Evolutionary conservation across 2,888 invertebrate genomes (phyloP).

Genomic region (Ophonus ardosiacus): DNA sequence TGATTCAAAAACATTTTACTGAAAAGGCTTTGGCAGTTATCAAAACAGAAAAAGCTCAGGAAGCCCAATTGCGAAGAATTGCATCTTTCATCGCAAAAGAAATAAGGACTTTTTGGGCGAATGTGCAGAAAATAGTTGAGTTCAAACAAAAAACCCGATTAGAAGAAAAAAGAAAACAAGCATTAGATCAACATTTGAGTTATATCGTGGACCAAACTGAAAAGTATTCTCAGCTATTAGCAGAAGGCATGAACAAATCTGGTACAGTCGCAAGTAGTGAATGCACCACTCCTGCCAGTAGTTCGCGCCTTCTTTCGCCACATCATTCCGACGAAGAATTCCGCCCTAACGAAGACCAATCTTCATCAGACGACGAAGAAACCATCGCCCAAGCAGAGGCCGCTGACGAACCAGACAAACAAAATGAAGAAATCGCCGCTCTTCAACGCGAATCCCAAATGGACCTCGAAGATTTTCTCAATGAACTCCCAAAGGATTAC

Average conservation of each 20-base stretch:
- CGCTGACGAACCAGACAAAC: slow-evolving; percentile 78
- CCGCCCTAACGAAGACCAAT: slow-evolving; percentile 84
- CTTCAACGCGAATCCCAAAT: slow-evolving; percentile 93
- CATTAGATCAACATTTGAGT: slow-evolving; percentile 96
- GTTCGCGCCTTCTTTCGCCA: slow-evolving; percentile 25
- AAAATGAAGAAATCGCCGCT: slow-evolving; percentile 88
- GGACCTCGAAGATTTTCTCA: slow-evolving; percentile 91
- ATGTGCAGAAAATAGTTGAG: slow-evolving; percentile 97
- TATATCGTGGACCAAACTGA: slow-evolving; percentile 99
- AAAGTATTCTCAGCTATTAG: slow-evolving; percentile 94
- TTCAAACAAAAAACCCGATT: slow-evolving; percentile 94
- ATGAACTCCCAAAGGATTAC: slow-evolving; percentile 89
- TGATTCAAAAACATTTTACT: slow-evolving; percentile 94
- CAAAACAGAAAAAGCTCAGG: slow-evolving; percentile 94
- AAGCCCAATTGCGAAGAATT: slow-evolving; percentile 89
- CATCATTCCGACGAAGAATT: slow-evolving; percentile 83
- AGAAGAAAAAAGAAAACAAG: slow-evolving; percentile 96
- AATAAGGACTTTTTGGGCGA: slow-evolving; percentile 95
- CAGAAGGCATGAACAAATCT: slow-evolving; percentile 88
- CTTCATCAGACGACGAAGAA: slow-evolving; percentile 93
- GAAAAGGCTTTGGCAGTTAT: slow-evolving; percentile 93
- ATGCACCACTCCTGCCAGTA: slow-evolving; percentile 21
- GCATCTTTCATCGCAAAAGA: slow-evolving; percentile 95
- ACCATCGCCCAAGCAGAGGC: slow-evolving; percentile 92
- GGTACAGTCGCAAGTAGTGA: slow-evolving; percentile 65